Conservation (phyloP, 2,888 invertebrate species). For the Drosophila seclusa region DNA sequence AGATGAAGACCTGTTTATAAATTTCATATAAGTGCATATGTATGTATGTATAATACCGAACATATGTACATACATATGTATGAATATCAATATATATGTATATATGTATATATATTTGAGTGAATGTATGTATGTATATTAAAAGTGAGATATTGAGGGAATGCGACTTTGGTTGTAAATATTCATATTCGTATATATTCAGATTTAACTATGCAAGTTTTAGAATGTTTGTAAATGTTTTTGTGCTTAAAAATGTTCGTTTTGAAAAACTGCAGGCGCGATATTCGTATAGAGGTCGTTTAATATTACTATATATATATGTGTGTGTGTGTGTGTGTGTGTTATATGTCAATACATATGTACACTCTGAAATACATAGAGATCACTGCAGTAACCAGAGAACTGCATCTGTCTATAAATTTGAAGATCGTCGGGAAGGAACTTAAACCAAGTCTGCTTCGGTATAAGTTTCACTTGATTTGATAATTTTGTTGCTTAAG, state of each 20-base stretch:
- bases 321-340: conserved; percentile 1
- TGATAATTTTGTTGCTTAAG: background rate
- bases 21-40: conserved; percentile 57
- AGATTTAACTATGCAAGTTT: conserved; percentile 16
- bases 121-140: conserved; percentile 29
- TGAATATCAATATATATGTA: conserved; percentile 16
- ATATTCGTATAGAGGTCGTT: conserved; percentile 60
- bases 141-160: conserved; percentile 8
- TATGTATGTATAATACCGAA: conserved; percentile 17
- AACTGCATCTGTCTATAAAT: background rate
- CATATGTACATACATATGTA: conserved; percentile 37
- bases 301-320: conserved; percentile 14
- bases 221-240: conserved; percentile 11
- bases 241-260: conserved; percentile 39
- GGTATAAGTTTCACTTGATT: background rate
- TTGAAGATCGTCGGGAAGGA: background rate
- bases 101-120: conserved; percentile 13
- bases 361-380: background rate
- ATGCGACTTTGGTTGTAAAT: conserved; percentile 44
- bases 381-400: background rate
- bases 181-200: conserved; percentile 26
- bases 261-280: conserved; percentile 58
- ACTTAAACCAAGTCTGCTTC: background rate
- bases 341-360: conserved; percentile 12
- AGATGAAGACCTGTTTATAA: conserved; percentile 76